phyloP scores from a whole-genome alignment of 2,888 invertebrate genomes.

The Orthosia cruda region DNA sequence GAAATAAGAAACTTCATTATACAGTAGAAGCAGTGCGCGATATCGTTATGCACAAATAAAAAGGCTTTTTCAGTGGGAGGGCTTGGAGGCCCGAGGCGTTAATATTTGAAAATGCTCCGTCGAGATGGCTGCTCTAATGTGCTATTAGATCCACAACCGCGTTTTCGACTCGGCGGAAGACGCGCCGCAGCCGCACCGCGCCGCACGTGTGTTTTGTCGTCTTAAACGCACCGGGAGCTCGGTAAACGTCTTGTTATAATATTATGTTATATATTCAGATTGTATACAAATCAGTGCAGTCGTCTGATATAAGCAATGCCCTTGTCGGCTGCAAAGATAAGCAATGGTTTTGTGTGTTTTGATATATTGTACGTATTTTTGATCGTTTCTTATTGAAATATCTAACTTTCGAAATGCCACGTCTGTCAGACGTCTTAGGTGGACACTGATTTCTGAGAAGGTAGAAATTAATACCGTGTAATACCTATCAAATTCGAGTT shows the following conservation, averaged over 20 bases:
- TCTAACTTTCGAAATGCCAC: not conserved
- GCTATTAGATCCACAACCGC: slow-evolving; percentile 83
- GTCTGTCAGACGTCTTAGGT: not conserved
- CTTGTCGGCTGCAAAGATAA: not conserved
- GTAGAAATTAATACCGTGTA: not conserved
- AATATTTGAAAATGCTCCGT: slow-evolving; percentile 83
- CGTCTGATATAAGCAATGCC: too few relatives aligned
- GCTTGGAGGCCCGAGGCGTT: too few relatives aligned
- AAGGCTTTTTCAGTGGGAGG: too few relatives aligned
- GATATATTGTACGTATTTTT: not conserved
- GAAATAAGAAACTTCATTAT: too few relatives aligned
- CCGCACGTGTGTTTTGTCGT: slow-evolving; percentile 19
- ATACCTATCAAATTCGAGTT: not conserved
- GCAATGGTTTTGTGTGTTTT: not conserved
- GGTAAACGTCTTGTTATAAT: too few relatives aligned
- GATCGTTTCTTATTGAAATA: not conserved
- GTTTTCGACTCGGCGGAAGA: slow-evolving; percentile 74
- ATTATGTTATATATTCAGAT: too few relatives aligned
- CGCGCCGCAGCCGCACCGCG: slow-evolving; percentile 43
- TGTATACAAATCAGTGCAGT: too few relatives aligned
- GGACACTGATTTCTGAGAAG: not conserved
- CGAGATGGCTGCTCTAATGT: slow-evolving; percentile 86
- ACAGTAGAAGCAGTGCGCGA: too few relatives aligned
- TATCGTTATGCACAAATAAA: too few relatives aligned
- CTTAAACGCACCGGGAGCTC: slow-evolving; percentile 49